Evolutionary conservation across 1,140 invertebrate genomes (phyloP).

Genomic region (Araneus ventricosus): DNA sequence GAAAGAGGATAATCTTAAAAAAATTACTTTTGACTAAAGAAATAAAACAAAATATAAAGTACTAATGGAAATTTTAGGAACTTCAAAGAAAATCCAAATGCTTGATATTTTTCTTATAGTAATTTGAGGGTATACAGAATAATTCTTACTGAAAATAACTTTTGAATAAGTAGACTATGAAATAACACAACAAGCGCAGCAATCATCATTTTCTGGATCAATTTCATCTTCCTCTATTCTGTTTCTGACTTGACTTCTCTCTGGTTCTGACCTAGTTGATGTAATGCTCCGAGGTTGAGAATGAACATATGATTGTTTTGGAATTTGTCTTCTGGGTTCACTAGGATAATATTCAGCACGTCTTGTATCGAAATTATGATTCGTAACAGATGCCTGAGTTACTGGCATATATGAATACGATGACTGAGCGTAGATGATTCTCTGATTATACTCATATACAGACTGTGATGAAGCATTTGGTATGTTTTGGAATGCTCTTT

Average conservation of each 20-base stretch:
- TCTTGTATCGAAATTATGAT: not conserved
- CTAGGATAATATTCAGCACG: not conserved
- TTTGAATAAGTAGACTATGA: not conserved
- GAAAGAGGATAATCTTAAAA: no score
- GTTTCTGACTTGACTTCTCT: not conserved
- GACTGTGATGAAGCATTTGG: not conserved
- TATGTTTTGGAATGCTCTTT: not conserved
- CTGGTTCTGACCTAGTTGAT: not conserved
- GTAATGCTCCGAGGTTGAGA: no score
- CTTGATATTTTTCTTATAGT: no score
- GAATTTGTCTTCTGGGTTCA: not conserved
- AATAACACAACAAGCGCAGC: conserved; percentile 2
- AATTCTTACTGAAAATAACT: no score
- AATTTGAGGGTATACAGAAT: no score
- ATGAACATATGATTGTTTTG: not conserved
- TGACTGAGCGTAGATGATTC: not conserved
- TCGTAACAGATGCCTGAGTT: not conserved
- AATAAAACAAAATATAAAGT: no score
- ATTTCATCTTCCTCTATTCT: no score
- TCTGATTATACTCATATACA: not conserved
- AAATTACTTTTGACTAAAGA: no score
- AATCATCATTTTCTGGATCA: not conserved
- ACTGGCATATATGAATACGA: not conserved
- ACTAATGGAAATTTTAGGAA: no score
- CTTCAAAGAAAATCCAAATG: no score